Percentiles rank a stretch among this genome's conserved stretches.
phyloP scores from a whole-genome alignment of 2,113 vertebrate genomes.

The Clarias gariepinus region DNA sequence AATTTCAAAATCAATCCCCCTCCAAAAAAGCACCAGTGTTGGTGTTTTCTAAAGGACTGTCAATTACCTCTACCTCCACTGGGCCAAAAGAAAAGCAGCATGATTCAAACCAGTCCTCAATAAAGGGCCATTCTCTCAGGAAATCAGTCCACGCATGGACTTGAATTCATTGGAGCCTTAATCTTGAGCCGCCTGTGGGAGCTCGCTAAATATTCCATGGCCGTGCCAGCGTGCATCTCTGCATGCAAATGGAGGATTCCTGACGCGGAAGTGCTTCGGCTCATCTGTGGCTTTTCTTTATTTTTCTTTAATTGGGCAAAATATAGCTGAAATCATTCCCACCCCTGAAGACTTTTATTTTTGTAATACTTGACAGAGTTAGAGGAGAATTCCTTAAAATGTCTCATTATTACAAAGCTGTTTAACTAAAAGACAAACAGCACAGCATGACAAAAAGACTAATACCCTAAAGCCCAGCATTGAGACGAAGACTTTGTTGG shows the following conservation, averaged over 20 bases:
- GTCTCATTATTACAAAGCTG: conserved; percentile 19
- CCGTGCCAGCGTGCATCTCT: conserved; percentile 65
- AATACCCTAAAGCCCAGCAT: conserved; percentile 31
- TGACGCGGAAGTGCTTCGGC: conserved; percentile 46
- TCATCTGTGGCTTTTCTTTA: background rate
- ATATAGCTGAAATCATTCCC: background rate
- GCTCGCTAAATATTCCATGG: conserved; percentile 77
- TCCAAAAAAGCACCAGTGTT: conserved; percentile 74
- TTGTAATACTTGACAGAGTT: background rate
- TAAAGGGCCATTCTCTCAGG: conserved; percentile 82
- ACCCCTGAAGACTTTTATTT: background rate
- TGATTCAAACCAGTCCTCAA: conserved; percentile 80
- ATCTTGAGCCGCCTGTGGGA: conserved; percentile 74
- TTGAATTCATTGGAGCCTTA: conserved; percentile 71
- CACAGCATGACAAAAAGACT: conserved; percentile 15
- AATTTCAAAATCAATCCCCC: conserved; percentile 74
- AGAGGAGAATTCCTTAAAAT: conserved; percentile 19
- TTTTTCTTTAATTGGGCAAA: background rate
- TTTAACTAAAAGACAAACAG: conserved; percentile 30
- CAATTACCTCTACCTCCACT: conserved; percentile 74
- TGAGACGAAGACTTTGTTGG: conserved; percentile 55
- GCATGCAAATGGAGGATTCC: conserved; percentile 69
- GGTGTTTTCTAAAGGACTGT: conserved; percentile 75
- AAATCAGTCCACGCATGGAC: conserved; percentile 76
- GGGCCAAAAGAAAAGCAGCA: conserved; percentile 75